Evolutionary conservation across 2,113 vertebrate genomes (phyloP).

Genomic region (Mesitornis unicolor): DNA sequence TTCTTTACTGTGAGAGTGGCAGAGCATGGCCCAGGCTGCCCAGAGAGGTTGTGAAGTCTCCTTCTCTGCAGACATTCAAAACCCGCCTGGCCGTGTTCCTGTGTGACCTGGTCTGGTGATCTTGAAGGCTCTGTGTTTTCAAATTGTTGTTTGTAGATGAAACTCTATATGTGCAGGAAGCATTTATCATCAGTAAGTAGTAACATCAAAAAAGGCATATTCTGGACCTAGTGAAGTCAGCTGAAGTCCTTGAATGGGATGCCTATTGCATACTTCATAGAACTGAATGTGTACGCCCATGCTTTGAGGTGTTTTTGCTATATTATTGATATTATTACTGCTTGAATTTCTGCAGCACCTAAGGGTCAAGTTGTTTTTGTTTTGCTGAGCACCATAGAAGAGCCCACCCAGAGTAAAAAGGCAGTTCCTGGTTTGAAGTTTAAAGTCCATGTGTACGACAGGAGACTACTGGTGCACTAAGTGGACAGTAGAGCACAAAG

Average conservation of each 20-base stretch:
- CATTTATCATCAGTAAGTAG: neutral
- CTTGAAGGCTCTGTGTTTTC: neutral
- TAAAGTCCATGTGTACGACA: rapidly evolving
- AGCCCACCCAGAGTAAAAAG: neutral
- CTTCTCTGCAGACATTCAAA: too few relatives aligned
- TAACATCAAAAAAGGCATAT: neutral
- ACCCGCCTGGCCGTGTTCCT: too few relatives aligned
- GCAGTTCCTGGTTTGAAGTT: neutral
- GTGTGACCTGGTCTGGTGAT: too few relatives aligned
- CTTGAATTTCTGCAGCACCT: neutral
- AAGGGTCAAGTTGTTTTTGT: neutral
- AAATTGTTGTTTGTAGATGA: neutral
- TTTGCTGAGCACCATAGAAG: neutral
- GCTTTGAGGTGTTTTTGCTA: neutral
- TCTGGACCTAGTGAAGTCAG: neutral
- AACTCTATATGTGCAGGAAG: neutral
- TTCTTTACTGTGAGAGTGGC: too few relatives aligned
- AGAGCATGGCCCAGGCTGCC: too few relatives aligned
- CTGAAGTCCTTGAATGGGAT: neutral
- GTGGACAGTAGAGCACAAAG: neutral
- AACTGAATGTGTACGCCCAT: neutral
- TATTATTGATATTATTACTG: neutral
- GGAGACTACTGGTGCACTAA: neutral
- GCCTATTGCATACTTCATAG: neutral
- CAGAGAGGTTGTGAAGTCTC: too few relatives aligned